phyloP scores from a whole-genome alignment of 2,888 invertebrate genomes.

The Phengaris arion region DNA sequence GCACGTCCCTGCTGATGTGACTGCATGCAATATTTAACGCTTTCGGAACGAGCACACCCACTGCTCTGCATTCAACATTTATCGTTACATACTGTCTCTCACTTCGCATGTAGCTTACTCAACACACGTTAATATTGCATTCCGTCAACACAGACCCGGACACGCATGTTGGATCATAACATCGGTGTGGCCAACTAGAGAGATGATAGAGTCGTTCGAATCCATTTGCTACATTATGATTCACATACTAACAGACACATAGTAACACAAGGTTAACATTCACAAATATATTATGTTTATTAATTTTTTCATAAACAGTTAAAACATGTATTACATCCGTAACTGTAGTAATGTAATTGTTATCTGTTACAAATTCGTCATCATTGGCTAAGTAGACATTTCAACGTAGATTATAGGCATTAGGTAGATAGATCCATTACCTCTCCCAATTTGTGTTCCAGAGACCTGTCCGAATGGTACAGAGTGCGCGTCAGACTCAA shows the following conservation, averaged over 20 bases:
- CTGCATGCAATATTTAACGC: conserved; percentile 80
- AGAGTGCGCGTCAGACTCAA: conserved; percentile 91
- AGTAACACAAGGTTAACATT: conserved; percentile 32
- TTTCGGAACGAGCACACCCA: conserved; percentile 64
- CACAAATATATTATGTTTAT: conserved; percentile 17
- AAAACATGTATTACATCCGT: background rate
- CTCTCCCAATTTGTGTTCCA: conserved; percentile 77
- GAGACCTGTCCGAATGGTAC: conserved; percentile 88
- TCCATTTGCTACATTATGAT: conserved; percentile 30
- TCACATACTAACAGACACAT: conserved; percentile 36
- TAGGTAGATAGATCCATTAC: conserved; percentile 59
- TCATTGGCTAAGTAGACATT: conserved; percentile 20
- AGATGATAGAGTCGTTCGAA: conserved; percentile 29
- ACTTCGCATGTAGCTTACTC: conserved; percentile 58
- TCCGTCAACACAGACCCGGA: conserved; percentile 69
- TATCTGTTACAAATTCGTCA: background rate
- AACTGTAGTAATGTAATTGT: background rate
- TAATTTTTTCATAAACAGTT: background rate
- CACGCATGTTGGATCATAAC: conserved; percentile 57
- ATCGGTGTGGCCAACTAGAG: conserved; percentile 31
- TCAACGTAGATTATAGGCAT: conserved; percentile 29
- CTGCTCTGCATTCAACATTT: conserved; percentile 62
- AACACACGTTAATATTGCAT: conserved; percentile 77
- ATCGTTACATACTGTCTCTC: conserved; percentile 59
- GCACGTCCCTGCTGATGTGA: conserved; percentile 75